A percentile compares a stretch with the other conserved stretches of the same genome.
Evolutionary conservation across 2,113 vertebrate species (phyloP).

Genomic region (Raja brachyura): DNA sequence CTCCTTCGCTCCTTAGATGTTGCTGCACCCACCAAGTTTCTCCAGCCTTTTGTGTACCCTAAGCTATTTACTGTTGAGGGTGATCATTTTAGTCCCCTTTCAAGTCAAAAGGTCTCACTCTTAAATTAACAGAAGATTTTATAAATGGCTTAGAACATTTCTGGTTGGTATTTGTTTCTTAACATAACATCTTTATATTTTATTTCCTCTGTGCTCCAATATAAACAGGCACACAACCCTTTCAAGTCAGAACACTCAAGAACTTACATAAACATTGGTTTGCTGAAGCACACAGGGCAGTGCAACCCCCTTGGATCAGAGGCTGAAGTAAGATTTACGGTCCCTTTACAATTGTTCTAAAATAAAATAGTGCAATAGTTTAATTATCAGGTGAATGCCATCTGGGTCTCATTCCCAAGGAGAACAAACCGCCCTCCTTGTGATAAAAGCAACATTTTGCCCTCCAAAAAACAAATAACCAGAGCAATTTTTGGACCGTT

Average conservation of each 20-base stretch:
- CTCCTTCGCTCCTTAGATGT: too few species aligned
- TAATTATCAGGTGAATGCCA: not conserved
- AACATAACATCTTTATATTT: not conserved
- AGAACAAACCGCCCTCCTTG: not conserved
- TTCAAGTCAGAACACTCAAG: not conserved
- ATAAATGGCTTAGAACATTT: conserved; percentile 7
- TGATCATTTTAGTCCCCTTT: not conserved
- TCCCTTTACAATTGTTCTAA: not conserved
- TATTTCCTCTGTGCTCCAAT: not conserved
- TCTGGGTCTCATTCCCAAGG: not conserved
- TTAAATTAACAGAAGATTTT: not conserved
- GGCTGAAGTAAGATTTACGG: not conserved
- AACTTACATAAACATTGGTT: not conserved
- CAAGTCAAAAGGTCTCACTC: not conserved
- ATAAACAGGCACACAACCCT: not conserved
- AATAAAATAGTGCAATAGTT: not conserved
- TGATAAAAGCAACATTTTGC: not conserved
- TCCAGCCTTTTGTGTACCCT: too few species aligned
- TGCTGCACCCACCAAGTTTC: too few species aligned
- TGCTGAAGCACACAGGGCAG: not conserved
- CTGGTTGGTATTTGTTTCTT: not conserved
- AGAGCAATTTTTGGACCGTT: not conserved
- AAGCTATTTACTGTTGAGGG: not conserved
- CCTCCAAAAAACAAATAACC: not conserved
- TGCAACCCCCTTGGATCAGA: not conserved